Evolutionary conservation across 2,113 vertebrate genomes (phyloP), one percentile per base, ranked within the genome.

Genomic region (Formicarius rufipectus): DNA sequence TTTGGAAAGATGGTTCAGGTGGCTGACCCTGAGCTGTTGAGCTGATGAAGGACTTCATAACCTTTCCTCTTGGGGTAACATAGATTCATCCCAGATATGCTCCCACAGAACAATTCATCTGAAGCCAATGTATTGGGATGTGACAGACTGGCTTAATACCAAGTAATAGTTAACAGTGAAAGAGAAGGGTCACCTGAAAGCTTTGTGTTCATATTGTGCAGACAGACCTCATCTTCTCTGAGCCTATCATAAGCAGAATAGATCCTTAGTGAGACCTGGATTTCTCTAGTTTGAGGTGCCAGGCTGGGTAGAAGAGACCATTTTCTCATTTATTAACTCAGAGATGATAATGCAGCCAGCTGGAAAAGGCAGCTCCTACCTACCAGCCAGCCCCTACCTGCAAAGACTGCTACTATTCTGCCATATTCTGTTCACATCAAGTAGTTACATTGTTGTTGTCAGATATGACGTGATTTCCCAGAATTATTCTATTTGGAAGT

Each of bases 341-440:
- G 18, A 52, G 49, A 37, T 39, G 64, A 59, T 9, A 35, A 40
- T n/a, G 31, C 31, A 40, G 23, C 35, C 31, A 75, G 25, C 2
- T 30, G 30, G 64, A 75, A 79, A 68, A 76, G 39, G 27, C 33
- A 69, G 22, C 23, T 71, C 8, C 0, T 6, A 4, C 35, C 27
- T 39, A 13, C 60, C 35, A 40, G 24, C 24, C 9, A 4, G 20
- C 19, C 30, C 18, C 42, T 75, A 23, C 17, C 69, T 27, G 7
- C 25, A 49, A n/a, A 1, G 14, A 8, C 12, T 45, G n/a, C 28
- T 52, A 1, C 4, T 3, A 4, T 39, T 86, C 59, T 42, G 8
- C 14, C 42, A 13, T 7, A 14, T 15, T 49, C 45, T 25, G 16
- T 8, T 88, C 37, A n/a, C 7, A 7, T 3, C 0, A 0, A 7